phyloP scores from a whole-genome alignment of 2,797 vertebrate genomes.

The Aselliscus stoliczkanus region DNA sequence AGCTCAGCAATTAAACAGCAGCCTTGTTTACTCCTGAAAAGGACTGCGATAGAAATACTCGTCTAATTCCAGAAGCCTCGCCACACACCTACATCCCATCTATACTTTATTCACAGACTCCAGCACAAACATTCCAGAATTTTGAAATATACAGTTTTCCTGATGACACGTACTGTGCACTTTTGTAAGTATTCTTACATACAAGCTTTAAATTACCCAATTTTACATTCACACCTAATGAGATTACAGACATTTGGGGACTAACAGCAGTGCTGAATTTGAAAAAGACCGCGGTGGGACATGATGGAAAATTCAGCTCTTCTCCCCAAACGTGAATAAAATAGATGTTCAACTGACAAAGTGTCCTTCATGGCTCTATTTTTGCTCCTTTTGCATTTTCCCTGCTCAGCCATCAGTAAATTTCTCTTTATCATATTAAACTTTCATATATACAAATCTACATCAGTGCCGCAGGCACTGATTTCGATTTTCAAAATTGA shows the following conservation, averaged over 20 bases:
- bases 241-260: slow-evolving; percentile 31
- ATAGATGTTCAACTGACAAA: slow-evolving; percentile 45
- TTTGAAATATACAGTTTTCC: not conserved
- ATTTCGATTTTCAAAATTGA: slow-evolving; percentile 74
- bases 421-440: slow-evolving; percentile 73
- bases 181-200: slow-evolving; percentile 11
- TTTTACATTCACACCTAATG: slow-evolving; percentile 60
- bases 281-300: not conserved
- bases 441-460: slow-evolving; percentile 71
- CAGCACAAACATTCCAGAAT: not conserved
- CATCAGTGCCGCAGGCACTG: slow-evolving; percentile 69
- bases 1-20: not conserved
- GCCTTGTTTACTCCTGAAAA: not conserved
- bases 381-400: slow-evolving; percentile 55
- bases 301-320: slow-evolving; percentile 59
- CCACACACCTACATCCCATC: not conserved
- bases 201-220: slow-evolving; percentile 44
- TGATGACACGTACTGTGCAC: not conserved
- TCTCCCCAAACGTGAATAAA: slow-evolving; percentile 57
- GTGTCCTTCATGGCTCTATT: slow-evolving; percentile 37
- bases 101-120: not conserved
- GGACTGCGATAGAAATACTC: not conserved
- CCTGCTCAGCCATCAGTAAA: slow-evolving; percentile 65
- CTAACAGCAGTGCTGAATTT: slow-evolving; percentile 22
- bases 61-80: not conserved